Conservation (phyloP, 2,888 invertebrate genomes). For the Lapara coniferarum region DNA sequence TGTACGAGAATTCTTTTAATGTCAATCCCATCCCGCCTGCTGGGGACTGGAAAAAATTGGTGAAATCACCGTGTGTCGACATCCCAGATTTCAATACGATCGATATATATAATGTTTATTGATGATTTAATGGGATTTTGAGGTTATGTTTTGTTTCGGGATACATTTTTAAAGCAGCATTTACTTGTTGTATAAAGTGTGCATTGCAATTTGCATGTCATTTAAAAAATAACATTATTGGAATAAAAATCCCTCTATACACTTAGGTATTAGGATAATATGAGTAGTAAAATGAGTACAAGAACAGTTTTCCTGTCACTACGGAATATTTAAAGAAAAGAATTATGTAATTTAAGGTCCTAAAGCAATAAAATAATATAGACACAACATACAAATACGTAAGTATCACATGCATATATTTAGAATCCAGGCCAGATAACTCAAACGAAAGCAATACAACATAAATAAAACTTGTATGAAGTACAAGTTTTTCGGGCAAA, state of each 20-base stretch:
- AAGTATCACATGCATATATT: not conserved
- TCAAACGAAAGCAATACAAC: not conserved
- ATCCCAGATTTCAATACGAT: constrained; percentile 26
- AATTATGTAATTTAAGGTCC: too few relatives aligned
- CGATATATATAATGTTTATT: constrained; percentile 17
- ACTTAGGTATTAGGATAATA: too few relatives aligned
- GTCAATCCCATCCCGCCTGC: constrained; percentile 52
- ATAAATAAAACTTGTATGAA: constrained; percentile 4
- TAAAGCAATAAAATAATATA: too few relatives aligned
- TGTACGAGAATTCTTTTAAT: constrained; percentile 52
- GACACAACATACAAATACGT: too few relatives aligned
- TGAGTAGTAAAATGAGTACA: too few relatives aligned
- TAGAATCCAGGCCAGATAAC: not conserved
- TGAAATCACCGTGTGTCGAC: constrained; percentile 50
- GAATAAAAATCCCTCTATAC: too few relatives aligned
- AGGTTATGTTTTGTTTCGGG: not conserved
- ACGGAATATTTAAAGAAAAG: too few relatives aligned
- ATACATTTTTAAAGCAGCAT: not conserved
- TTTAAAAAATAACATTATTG: too few relatives aligned
- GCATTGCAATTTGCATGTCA: too few relatives aligned
- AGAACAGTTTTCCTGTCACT: too few relatives aligned
- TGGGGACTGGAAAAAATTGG: constrained; percentile 61
- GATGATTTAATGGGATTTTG: not conserved
- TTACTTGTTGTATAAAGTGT: not conserved
- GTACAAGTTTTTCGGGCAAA: constrained; percentile 7